These are phyloP conservation scores for Aramus guarauna DNA, from an alignment of 2,113 vertebrate species.

Conservation along the genomic window DNA sequence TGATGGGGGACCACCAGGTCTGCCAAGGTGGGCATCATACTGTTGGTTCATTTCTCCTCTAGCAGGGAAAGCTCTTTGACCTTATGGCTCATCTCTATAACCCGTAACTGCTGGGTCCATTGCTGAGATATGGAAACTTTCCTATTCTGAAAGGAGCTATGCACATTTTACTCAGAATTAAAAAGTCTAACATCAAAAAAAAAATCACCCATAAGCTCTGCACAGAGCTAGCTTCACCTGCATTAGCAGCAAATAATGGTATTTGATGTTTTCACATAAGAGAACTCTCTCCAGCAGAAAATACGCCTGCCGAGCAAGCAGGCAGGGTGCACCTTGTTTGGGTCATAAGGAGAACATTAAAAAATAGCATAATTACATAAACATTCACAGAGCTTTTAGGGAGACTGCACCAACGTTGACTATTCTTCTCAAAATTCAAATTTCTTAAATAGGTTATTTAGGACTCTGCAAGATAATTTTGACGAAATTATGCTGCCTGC, in stretches of 20 bases:
- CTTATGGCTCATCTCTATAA: not conserved
- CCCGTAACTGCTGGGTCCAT: not conserved
- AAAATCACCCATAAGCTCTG: not conserved
- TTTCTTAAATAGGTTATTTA: not conserved
- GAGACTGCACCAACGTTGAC: fast-evolving
- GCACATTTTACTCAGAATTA: not conserved
- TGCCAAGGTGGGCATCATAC: not conserved
- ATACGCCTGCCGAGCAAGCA: fast-evolving
- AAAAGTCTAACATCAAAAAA: not conserved
- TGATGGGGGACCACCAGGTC: not conserved
- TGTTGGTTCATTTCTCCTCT: not conserved
- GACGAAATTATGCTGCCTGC: not conserved
- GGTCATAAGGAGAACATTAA: not conserved
- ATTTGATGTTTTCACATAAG: not conserved
- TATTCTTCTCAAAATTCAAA: not conserved
- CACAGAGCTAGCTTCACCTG: not conserved
- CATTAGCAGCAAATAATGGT: not conserved
- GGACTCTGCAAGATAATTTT: not conserved
- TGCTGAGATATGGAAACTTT: not conserved
- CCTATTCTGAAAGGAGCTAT: not conserved
- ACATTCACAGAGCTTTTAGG: fast-evolving
- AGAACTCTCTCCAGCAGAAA: not conserved
- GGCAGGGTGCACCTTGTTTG: not conserved
- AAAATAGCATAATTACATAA: not conserved
- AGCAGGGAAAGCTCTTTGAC: not conserved